Base-by-base conservation (phyloP, 2,888 invertebrate genomes). In the Oligia strigilis region DNA sequence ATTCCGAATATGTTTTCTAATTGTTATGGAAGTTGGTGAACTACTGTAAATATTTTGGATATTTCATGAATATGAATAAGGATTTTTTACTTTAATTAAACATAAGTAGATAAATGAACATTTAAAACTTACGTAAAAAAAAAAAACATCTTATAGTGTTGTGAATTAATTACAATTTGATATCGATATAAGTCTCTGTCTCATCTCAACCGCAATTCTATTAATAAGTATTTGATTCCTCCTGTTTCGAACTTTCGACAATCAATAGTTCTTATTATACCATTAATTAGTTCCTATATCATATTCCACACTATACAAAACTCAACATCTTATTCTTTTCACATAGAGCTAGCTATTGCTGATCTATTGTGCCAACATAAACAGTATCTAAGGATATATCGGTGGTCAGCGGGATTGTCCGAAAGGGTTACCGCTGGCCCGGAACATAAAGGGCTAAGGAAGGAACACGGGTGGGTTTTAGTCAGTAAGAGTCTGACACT, bases 1-100 rank as follows among this genome's bases (percentile, higher is more conserved):
- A 96, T 94, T 93, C 91, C 82, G 89, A 92, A 92, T 90, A 91
- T 92, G 90, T 90, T 92, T 91, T 87, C 89, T 85, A 92, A 92
- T 92, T 92, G 88, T 90, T 91, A 88, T 88, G 78, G 81, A 78
- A 85, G 78, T 86, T 85, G 88, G 84, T 80, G 82, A 78, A 83
- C 85, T 89, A 82, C 88, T 87, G 84, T 82, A 82, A 62, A 70
- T 87, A 79, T 86, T 80, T 74, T 43, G 46, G 58, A 69, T 80
- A 70, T 70, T 46, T 76, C 36, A 80, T 72, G 52, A 69, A 70
- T 77, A 81, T 81, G 23, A 55, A 85, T 73, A n/a, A 72, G 72
- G 17, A 74, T 19, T 43, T 23, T 49, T 52, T 64, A 52, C 52
- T 65, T 66, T 17, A 4, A n/a, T 62, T 46, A 46, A 46, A 46